phyloP scores from a whole-genome alignment of 2,888 invertebrate genomes.

The Perithous albicinctus region DNA sequence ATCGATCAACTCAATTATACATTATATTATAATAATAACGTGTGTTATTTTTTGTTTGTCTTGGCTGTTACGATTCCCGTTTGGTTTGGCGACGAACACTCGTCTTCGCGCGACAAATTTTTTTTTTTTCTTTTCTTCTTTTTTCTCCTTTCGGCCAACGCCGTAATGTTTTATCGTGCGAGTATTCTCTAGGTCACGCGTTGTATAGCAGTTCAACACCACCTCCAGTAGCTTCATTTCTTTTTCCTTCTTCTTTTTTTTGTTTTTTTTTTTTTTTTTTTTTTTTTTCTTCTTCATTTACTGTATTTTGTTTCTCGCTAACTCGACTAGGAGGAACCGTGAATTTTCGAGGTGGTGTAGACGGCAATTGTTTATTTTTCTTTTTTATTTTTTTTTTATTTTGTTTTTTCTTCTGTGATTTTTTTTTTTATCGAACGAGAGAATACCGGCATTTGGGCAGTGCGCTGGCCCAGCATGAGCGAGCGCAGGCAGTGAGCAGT shows the following conservation, averaged over 20 bases:
- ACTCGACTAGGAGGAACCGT: slow-evolving; percentile 56
- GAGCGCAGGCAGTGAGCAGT: slow-evolving; percentile 84
- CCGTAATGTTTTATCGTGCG: slow-evolving; percentile 74
- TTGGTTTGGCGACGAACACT: slow-evolving; percentile 34
- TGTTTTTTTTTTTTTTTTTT: neutral
- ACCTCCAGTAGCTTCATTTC: no score
- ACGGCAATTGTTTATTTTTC: slow-evolving; percentile 63
- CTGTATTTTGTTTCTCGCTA: slow-evolving; percentile 16
- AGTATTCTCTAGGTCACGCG: slow-evolving; percentile 75
- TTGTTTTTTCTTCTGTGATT: slow-evolving; percentile 21
- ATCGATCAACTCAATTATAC: slow-evolving; percentile 27
- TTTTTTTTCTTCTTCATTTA: neutral
- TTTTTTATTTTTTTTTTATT: slow-evolving; percentile 31
- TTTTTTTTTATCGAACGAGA: slow-evolving; percentile 71
- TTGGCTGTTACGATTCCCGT: neutral
- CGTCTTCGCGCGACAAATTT: slow-evolving; percentile 60
- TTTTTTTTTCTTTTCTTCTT: slow-evolving; percentile 24
- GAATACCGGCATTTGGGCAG: slow-evolving; percentile 81
- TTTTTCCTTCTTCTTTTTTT: slow-evolving; percentile 15
- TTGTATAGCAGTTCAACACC: slow-evolving; percentile 61
- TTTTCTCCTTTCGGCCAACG: slow-evolving; percentile 71
- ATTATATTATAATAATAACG: slow-evolving; percentile 47
- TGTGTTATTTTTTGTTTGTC: slow-evolving; percentile 26
- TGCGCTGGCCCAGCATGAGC: slow-evolving; percentile 80
- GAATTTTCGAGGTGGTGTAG: slow-evolving; percentile 62